phyloP scores from a whole-genome alignment of 2,113 vertebrate genomes.

The Xiphophorus hellerii region DNA sequence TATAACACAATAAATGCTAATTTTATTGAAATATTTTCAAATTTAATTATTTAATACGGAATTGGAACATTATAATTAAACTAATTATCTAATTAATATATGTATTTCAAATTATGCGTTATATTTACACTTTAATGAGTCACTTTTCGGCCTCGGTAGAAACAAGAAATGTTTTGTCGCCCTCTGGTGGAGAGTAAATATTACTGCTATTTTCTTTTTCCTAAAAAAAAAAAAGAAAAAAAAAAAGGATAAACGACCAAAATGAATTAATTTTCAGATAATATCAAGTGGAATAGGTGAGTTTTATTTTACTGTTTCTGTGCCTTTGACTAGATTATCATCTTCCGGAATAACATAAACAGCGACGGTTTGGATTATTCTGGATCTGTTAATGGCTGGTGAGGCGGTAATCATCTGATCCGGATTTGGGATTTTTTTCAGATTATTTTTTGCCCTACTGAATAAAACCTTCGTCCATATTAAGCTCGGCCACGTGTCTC shows the following conservation, averaged over 20 bases:
- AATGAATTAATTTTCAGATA: neutral
- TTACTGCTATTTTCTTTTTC: neutral
- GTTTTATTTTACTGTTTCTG: neutral
- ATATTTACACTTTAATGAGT: neutral
- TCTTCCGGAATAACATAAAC: conserved; percentile 2
- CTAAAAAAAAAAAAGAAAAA: neutral
- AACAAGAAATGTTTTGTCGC: neutral
- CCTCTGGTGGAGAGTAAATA: neutral
- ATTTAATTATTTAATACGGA: neutral
- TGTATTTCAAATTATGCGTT: too few species aligned
- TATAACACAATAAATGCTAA: neutral
- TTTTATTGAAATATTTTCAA: neutral
- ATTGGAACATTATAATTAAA: too few species aligned
- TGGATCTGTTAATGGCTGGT: neutral
- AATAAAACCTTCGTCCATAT: neutral
- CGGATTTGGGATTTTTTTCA: neutral
- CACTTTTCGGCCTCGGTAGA: neutral
- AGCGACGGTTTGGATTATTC: conserved; percentile 1
- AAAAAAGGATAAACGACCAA: neutral
- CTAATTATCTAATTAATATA: too few species aligned
- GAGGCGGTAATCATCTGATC: conserved; percentile 31
- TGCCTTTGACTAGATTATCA: neutral
- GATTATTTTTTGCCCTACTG: too few species aligned
- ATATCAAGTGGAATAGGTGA: neutral
- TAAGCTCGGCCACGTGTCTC: neutral